phyloP scores from a whole-genome alignment of 1,140 invertebrate species.

The Liolophura sinensis region DNA sequence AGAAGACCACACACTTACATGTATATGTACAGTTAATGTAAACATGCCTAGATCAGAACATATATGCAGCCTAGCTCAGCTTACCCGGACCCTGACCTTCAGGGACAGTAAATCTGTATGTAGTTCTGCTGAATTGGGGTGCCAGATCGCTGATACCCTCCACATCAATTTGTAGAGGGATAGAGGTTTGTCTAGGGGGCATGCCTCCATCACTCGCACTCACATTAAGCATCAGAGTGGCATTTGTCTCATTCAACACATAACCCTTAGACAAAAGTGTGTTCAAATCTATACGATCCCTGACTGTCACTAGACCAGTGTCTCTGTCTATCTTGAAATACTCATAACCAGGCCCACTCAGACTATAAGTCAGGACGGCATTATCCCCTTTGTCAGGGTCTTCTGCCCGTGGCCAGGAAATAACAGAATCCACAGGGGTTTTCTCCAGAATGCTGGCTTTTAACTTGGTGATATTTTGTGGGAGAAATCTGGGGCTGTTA shows the following conservation, averaged over 20 bases:
- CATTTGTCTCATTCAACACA: slow-evolving; percentile 3
- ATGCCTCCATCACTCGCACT: slow-evolving; percentile 69
- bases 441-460: slow-evolving; percentile 74
- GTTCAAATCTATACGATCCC: slow-evolving; percentile 73
- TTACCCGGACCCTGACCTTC: slow-evolving; percentile 67
- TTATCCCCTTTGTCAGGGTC: slow-evolving; percentile 61
- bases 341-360: slow-evolving; percentile 8
- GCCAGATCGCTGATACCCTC: slow-evolving; percentile 77
- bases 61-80: no score
- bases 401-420: slow-evolving; percentile 19
- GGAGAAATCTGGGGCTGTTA: slow-evolving; percentile 27
- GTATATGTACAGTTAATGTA: no score
- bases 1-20: no score
- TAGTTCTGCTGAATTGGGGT: slow-evolving; percentile 76
- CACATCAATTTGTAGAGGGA: slow-evolving; percentile 70
- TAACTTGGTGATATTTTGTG: no score
- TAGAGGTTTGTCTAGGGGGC: slow-evolving; percentile 72
- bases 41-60: no score
- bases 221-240: slow-evolving; percentile 17
- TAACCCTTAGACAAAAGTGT: slow-evolving; percentile 61
- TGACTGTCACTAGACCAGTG: slow-evolving; percentile 81
- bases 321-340: slow-evolving; percentile 80
- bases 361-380: slow-evolving; percentile 65
- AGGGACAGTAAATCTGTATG: slow-evolving; percentile 81
- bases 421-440: slow-evolving; percentile 23